Conservation (phyloP, 2,888 invertebrate genomes). For the Yponomeuta cagnagella region DNA sequence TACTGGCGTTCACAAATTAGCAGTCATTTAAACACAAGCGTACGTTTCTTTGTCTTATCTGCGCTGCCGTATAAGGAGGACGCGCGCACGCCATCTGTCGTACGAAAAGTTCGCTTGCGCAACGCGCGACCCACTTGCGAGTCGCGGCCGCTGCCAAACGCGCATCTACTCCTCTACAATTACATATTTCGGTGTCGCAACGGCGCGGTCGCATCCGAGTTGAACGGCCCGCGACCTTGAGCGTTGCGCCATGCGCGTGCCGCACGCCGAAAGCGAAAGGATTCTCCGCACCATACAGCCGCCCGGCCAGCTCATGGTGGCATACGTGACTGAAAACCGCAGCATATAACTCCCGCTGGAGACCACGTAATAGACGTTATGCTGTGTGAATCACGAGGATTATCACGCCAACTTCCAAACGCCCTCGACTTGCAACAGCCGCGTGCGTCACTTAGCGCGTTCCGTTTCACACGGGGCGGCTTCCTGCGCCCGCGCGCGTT, state of each 20-base stretch:
- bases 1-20: slow-evolving; percentile 1
- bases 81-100: slow-evolving; percentile 66
- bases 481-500: slow-evolving; percentile 45
- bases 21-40: slow-evolving; percentile 1
- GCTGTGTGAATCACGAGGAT: slow-evolving; percentile 34
- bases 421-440: slow-evolving; percentile 16
- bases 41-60: slow-evolving; percentile 9
- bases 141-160: slow-evolving; percentile 69
- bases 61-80: slow-evolving; percentile 60
- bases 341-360: slow-evolving; percentile 26
- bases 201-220: slow-evolving; percentile 71
- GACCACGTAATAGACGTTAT: slow-evolving; percentile 31
- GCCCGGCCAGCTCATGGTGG: slow-evolving; percentile 32
- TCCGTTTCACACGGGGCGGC: slow-evolving; percentile 44
- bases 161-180: slow-evolving; percentile 70
- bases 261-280: slow-evolving; percentile 66
- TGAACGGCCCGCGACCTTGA: slow-evolving; percentile 75
- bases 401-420: slow-evolving; percentile 23
- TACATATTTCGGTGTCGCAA: slow-evolving; percentile 74
- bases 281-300: slow-evolving; percentile 25
- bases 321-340: slow-evolving; percentile 53
- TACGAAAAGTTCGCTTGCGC: slow-evolving; percentile 54
- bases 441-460: slow-evolving; percentile 49
- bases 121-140: slow-evolving; percentile 67
- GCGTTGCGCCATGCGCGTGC: slow-evolving; percentile 59